A percentile compares a stretch with the other conserved stretches of the same genome.
Evolutionary conservation across 2,888 invertebrate species (phyloP).

Genomic region (Meganola albula): DNA sequence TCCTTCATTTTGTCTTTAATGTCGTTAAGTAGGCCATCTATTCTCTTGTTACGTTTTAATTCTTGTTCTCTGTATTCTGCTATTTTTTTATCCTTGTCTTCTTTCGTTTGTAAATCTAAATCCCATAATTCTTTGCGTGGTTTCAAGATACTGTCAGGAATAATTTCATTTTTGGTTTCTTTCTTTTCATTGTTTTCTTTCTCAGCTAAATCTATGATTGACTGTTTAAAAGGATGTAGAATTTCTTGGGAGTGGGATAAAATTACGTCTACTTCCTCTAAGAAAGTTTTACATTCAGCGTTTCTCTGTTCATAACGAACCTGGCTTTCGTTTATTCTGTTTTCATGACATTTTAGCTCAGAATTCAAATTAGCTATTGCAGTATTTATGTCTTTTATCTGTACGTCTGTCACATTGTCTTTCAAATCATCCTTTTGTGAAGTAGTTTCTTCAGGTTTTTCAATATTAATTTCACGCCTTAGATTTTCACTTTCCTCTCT

Average conservation of each 20-base stretch:
- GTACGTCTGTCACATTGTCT: conserved; percentile 40
- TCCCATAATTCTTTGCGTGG: conserved; percentile 51
- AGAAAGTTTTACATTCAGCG: conserved; percentile 58
- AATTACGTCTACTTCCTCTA: conserved; percentile 61
- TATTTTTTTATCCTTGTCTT: conserved; percentile 36
- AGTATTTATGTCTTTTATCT: conserved; percentile 56
- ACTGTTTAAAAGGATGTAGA: conserved; percentile 43
- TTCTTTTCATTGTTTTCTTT: not conserved
- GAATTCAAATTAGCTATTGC: conserved; percentile 56
- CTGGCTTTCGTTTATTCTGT: conserved; percentile 54
- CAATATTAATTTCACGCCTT: conserved; percentile 23
- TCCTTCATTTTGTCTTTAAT: conserved; percentile 70
- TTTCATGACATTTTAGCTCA: conserved; percentile 58
- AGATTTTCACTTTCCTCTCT: conserved; percentile 43
- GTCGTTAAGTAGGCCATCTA: conserved; percentile 52
- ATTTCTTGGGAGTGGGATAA: conserved; percentile 56
- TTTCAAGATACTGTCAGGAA: conserved; percentile 22
- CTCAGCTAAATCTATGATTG: conserved; percentile 8
- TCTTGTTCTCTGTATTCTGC: conserved; percentile 42
- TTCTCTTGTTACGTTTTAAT: conserved; percentile 47
- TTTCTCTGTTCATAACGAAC: conserved; percentile 52
- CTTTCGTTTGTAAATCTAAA: conserved; percentile 35
- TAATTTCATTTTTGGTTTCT: conserved; percentile 5
- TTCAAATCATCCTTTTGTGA: conserved; percentile 9
- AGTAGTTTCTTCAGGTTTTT: conserved; percentile 15